Base-by-base conservation (phyloP, 1,140 invertebrate genomes). In the Bombus haemorrhoidalis region DNA sequence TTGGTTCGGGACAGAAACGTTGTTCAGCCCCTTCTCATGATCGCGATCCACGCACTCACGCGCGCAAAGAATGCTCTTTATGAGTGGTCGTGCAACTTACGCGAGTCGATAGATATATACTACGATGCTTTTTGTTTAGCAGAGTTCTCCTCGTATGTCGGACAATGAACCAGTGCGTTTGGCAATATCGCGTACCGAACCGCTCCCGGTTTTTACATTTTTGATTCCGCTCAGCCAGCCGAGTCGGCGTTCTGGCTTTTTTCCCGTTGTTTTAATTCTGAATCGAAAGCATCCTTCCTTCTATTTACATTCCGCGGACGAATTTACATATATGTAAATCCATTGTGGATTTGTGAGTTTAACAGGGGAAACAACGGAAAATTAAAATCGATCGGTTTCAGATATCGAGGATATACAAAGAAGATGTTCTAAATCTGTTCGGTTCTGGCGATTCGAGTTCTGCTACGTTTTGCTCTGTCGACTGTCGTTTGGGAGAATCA, bases 151-250 rank as follows among this genome's bases (percentile, higher is more conserved):
- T 43, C 43, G 6, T n/a, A 13, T 57, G 34, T 34, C n/a, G 37
- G 12, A 62, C 34, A 41, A 37, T 12, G 43, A 57, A 18, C 53
- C 39, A 32, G 1, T 28, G 22, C 32, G 72, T 66, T 53, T 53
- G 64, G 43, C 41, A 69, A 80, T 80, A 80, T 69, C 78, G 75
- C 57, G 25, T 25, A 6, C 37, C 4, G 12, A 9, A 22, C 32
- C 34, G 25, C 39, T 72, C 39, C 22, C 32, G n/a, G 22, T 77
- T 84, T 84, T 84, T 84, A 79, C 82, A 78, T 71, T 79, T 59
- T 59, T 78, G 47, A 79, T 79, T 71, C 66, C 34, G 18, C 4
- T 15, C 73, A 43, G 22, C 12, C 22, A 59, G 28, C 25, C 43
- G 47, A 13, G 32, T 18, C 12, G 39, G 37, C 28, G n/a, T 32